Base-by-base conservation (phyloP, 2,888 invertebrate genomes). In the Entomobrya proxima region DNA sequence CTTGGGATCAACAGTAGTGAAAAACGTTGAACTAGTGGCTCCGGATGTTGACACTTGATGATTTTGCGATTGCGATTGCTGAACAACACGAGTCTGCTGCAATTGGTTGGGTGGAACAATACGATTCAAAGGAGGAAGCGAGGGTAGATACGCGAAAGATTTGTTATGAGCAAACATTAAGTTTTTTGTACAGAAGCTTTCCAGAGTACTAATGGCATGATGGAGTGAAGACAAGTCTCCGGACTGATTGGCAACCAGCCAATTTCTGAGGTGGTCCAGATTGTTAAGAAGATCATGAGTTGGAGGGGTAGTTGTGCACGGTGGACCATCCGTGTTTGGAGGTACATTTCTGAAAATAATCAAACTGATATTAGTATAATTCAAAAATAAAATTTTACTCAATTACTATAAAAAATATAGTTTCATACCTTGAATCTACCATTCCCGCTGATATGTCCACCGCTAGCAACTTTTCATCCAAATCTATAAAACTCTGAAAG, bases 191-290 rank as follows among this genome's bases (percentile, higher is more conserved):
- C 72, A 81, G 44, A 81, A 81, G 9, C 18, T 81, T 52, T 81
- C 74, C 7, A 81, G 3, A 0, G 18, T 30, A 9, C 58, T 40
- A 21, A 81, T 58, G 2, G 81, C 81, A n/a, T 81, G 30, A 32
- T 81, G 81, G 13, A 81, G 30, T 21, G 13, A 11, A 35, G 32
- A 52, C 24, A 80, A 18, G 15, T 77, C 77, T n/a, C 50, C 50
- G 7, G 37, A 2, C 47, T 47, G 27, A 47, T 32, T 32, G 5
- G 18, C 6, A 7, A 81, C 81, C 1, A 61, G 58, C 81, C 81
- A 81, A 37, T 55, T 81, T 1, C 81, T 37, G n/a, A 81, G 24
- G 7, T 81, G 58, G 27, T 81, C 81, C 3, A 81, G 55, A 47
- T 30, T 37, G 15, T 30, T 58, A 7, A 81, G 27, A 13, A 74